Base-by-base conservation (phyloP, 2,888 invertebrate genomes). In the Melanargia galathea region DNA sequence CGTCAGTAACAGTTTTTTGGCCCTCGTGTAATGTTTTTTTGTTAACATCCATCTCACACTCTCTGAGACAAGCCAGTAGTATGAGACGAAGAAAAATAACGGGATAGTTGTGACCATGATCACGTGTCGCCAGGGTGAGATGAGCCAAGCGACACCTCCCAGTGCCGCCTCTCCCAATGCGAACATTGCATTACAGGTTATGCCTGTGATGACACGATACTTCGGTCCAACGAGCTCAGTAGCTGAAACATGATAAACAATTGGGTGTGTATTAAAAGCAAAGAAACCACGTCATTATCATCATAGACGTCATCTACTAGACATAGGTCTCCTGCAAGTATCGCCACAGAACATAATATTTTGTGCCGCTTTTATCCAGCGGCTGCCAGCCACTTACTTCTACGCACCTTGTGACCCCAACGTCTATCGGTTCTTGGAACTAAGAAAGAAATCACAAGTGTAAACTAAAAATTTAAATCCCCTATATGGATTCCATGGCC, bases 221-320 rank as follows among this genome's bases (percentile, higher is more conserved):
- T 93, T 93, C 0, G 95, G 95, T 0, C 95, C 95, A 3, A 96
- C 95, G 70, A 96, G 83, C 80, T 97, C 97, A 63, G 96, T 92
- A 11, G 65, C 73, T 72, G 60, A 33, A 69, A 8, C 26, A 43
- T n/a, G 6, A 56, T n/a, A n/a, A n/a, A n/a, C n/a, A n/a, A n/a
- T n/a, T n/a, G n/a, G n/a, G n/a, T n/a, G n/a, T n/a, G n/a, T n/a
- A n/a, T n/a, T n/a, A 18, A 35, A 8, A 35, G n/a, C 24, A 26
- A 26, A 26, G 2, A 26, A 26, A 26, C 3, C 24, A 4, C 5
- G n/a, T n/a, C n/a, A n/a, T n/a, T n/a, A n/a, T n/a, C n/a, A n/a
- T n/a, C n/a, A n/a, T n/a, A n/a, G n/a, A n/a, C n/a, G n/a, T n/a
- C n/a, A n/a, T n/a, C n/a, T n/a, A n/a, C n/a, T n/a, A n/a, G n/a